Conservation (phyloP, 2,888 invertebrate genomes). For the Lochmaea capreae region DNA sequence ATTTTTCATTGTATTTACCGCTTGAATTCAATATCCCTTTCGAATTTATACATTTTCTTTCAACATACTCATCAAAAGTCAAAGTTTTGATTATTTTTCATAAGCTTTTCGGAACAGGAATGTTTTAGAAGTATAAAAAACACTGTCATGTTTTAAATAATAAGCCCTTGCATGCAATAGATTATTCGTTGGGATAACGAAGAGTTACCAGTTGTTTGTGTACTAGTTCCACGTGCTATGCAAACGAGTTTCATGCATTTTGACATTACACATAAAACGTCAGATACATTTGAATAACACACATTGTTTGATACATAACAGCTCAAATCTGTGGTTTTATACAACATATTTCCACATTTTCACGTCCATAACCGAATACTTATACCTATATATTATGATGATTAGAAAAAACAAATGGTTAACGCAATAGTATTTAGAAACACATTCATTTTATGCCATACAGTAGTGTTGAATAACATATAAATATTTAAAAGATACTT, state of each 20-base stretch:
- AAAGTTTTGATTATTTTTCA: not conserved
- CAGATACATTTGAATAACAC: constrained; percentile 15
- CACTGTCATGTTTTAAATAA: constrained; percentile 2
- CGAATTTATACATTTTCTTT: not conserved
- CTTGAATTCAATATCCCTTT: not conserved
- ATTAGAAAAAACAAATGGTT: constrained; percentile 2
- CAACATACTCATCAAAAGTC: not conserved
- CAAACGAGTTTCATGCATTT: constrained; percentile 38
- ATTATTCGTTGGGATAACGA: not conserved
- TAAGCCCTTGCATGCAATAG: not conserved
- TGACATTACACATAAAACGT: constrained; percentile 18
- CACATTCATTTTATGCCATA: not conserved
- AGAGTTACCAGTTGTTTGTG: constrained; percentile 38
- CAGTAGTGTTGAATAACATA: not conserved
- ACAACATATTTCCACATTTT: not conserved
- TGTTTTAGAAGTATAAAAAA: not conserved
- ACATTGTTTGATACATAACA: not conserved
- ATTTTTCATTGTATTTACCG: not conserved
- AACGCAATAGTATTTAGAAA: not conserved
- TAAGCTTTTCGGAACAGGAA: not conserved
- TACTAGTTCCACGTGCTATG: constrained; percentile 46
- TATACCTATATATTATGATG: not conserved
- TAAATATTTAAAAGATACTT: constrained; percentile 38
- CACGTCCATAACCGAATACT: not conserved
- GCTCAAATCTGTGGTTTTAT: not conserved